Base-by-base conservation (phyloP, 53 echinoderm and acorn worm genomes). In the Stichopus horrens region DNA sequence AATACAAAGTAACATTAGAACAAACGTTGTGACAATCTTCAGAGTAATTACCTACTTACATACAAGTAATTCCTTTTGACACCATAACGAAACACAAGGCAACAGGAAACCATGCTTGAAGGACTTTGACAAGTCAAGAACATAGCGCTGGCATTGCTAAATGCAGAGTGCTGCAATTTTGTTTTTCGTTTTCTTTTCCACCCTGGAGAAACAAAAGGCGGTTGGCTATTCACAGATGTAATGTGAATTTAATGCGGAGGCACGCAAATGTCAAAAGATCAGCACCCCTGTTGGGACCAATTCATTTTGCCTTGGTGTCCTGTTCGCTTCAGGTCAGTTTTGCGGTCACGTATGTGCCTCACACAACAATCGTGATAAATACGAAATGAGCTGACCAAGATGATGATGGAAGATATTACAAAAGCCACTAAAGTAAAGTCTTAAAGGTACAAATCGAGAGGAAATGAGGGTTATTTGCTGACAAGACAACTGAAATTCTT, bases 31-130 rank as follows among this genome's bases (percentile, higher is more conserved):
- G 5, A 5, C 14, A 71, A 5, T 71, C n/a, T 71, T 18, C 7
- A 7, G 4, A 71, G 19, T 71, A 71, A 71, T 71, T 71, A 71
- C n/a, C 71, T 71, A 18, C 71, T 71, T n/a, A 71, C 19, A 16
- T 63, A 71, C 19, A 71, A 0, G 71, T 85, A 85, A 85, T 85
- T 23, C 23, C 8, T 67, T 85, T 59, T 85, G 85, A 85, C 85
- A 85, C 37, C 63, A 52, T 85, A 85, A 85, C 66, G 85, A 85
- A 85, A 85, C 63, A 85, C 85, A 85, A 21, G 85, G 85, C 37
- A 65, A 85, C 51, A 65, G 21, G 57, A 8, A 66, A 85, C 57
- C 23, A 51, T 9, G 20, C 23, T 67, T 11, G 85, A 85, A 85
- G 85, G 85, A 85, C 85, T 37, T 76, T 76, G 77, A 5, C 52